Base-by-base conservation (phyloP, 2,113 vertebrate genomes). In the Henicopernis longicauda region DNA sequence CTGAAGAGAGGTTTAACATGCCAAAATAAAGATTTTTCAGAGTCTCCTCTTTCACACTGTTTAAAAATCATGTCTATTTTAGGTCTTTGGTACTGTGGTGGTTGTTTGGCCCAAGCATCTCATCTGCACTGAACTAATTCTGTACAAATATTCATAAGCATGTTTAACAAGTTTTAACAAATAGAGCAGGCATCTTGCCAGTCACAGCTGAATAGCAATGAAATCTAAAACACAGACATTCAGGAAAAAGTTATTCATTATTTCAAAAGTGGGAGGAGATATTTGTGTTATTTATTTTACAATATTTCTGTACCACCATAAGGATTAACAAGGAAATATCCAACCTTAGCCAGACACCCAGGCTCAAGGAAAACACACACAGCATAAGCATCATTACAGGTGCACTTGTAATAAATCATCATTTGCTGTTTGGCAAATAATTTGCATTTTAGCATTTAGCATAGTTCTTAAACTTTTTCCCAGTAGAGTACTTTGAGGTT, bases 141-240 rank as follows among this genome's bases (percentile, higher is more conserved):
- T 58, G 55, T 57, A 85, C 57, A 92, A 74, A 74, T 67, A 84
- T 81, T 93, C 76, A 62, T 40, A 15, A 91, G 80, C 8, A 5
- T 45, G 40, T 89, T 89, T 65, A 95, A 84, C 31, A 31, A 92
- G 81, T 92, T 92, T 82, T 86, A 89, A 95, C 72, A 89, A 82
- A 95, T 1, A 61, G 36, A 92, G 65, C 40, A 69, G 81, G 73
- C 73, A 79, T 49, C 83, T 78, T 78, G 77, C 73, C 91, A 95
- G 61, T 70, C 89, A 87, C 81, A 79, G 86, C 47, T 91, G 69
- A 97, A 71, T 0, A 73, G 69, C 79, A 81, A 63, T 12, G 44
- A 93, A 82, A 93, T 49, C 59, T 70, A 84, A 86, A 76, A 72
- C 67, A 90, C 17, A 80, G 63, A 71, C 47, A 86, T 21, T 81